Conservation (phyloP, 1,140 invertebrate genomes). For the Helicoverpa armigera region DNA sequence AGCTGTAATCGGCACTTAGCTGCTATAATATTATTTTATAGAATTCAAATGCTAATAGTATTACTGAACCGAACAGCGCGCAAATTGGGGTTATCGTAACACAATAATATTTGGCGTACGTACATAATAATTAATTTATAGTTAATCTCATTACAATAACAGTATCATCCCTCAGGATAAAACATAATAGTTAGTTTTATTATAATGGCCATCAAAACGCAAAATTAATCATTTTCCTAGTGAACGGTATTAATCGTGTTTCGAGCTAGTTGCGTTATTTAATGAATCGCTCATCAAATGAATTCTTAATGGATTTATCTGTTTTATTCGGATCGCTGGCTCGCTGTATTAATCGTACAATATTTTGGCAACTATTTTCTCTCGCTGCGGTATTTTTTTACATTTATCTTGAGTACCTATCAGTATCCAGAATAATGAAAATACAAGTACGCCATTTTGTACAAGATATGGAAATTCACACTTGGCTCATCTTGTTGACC, state of each 20-base stretch:
- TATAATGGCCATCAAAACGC: neutral
- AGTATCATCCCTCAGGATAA: neutral
- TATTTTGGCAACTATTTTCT: no score
- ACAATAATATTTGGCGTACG: neutral
- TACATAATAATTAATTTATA: neutral
- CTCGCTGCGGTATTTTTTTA: no score
- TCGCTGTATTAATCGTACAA: no score
- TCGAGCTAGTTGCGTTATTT: neutral
- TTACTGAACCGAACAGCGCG: neutral
- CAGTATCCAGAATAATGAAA: no score
- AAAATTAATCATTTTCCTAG: slow-evolving; percentile 5
- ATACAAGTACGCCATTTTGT: no score
- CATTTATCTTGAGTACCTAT: no score
- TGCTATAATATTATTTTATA: no score
- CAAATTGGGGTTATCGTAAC: neutral
- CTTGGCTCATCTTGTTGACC: neutral
- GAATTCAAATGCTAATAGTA: neutral
- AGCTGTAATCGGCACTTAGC: no score
- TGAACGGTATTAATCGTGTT: neutral
- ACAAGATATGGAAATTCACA: no score
- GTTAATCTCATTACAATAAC: neutral
- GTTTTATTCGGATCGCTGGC: no score
- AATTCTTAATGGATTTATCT: neutral
- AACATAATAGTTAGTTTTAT: neutral
- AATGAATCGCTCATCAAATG: neutral